Evolutionary conservation across 2,113 vertebrate genomes (phyloP).

Genomic region (Cygnus buccinator): DNA sequence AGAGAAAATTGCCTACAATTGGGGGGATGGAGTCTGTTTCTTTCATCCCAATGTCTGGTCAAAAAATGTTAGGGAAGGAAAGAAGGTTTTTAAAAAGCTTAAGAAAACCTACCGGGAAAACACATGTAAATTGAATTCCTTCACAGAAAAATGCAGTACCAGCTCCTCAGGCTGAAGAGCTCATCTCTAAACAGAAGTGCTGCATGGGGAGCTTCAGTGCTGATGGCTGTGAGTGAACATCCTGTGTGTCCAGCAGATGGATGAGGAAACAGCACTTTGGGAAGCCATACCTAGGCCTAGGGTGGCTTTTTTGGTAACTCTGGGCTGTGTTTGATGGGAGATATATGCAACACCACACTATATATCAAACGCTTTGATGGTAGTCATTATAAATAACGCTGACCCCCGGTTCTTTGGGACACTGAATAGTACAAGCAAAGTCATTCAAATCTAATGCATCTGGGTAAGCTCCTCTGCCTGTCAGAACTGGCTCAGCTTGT

Average conservation of each 20-base stretch:
- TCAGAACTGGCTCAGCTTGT: background rate
- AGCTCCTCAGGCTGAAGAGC: background rate
- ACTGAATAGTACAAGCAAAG: background rate
- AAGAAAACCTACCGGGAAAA: background rate
- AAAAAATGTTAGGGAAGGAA: background rate
- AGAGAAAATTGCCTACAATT: background rate
- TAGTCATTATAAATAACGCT: background rate
- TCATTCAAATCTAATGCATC: background rate
- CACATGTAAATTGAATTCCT: background rate
- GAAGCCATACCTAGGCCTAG: background rate
- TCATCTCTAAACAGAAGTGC: accelerated
- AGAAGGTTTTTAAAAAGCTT: background rate
- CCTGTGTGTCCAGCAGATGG: background rate
- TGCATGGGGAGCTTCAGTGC: accelerated
- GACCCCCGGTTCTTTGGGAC: background rate
- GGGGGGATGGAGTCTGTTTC: background rate
- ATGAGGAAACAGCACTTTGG: background rate
- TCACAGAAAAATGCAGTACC: background rate
- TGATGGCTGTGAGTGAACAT: background rate
- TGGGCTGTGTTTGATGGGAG: background rate
- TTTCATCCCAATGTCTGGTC: background rate
- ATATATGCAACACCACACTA: background rate
- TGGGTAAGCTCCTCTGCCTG: background rate
- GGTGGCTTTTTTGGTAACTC: background rate
- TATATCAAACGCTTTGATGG: background rate